phyloP scores from a whole-genome alignment of 1,140 invertebrate genomes.

The Wiebesia pumilae region DNA sequence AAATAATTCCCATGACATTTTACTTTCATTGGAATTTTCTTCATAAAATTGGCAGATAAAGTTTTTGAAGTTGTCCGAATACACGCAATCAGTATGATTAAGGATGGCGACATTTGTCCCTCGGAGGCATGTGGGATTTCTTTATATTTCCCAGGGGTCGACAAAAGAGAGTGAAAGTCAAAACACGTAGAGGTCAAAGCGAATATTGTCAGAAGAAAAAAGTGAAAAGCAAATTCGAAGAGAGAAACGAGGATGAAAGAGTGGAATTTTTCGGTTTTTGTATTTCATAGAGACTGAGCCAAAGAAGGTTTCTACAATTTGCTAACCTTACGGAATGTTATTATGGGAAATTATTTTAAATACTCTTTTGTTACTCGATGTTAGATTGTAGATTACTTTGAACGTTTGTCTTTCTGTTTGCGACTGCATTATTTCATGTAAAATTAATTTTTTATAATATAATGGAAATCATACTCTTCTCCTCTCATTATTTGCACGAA shows the following conservation, averaged over 20 bases:
- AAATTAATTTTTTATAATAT: too few species aligned
- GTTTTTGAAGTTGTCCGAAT: conserved; percentile 60
- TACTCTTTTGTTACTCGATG: too few species aligned
- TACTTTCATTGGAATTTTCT: conserved; percentile 67
- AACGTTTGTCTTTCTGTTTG: not conserved
- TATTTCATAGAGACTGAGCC: too few species aligned
- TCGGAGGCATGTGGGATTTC: conserved; percentile 55
- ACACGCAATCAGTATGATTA: not conserved
- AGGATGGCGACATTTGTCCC: not conserved
- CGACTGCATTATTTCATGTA: too few species aligned
- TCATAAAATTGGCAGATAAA: conserved; percentile 66
- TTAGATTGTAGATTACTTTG: not conserved
- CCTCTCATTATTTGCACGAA: too few species aligned
- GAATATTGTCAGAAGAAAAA: not conserved
- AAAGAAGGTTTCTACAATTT: not conserved
- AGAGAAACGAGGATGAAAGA: not conserved
- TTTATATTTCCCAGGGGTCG: conserved; percentile 70
- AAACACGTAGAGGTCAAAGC: not conserved
- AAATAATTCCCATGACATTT: conserved; percentile 68
- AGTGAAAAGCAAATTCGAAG: not conserved
- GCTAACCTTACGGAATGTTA: not conserved
- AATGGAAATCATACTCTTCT: too few species aligned
- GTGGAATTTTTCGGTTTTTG: not conserved
- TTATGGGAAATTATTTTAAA: too few species aligned
- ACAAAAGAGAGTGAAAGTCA: conserved; percentile 51